Evolutionary conservation across 2,888 invertebrate species (phyloP).

Genomic region (Linnaemya vulpina): DNA sequence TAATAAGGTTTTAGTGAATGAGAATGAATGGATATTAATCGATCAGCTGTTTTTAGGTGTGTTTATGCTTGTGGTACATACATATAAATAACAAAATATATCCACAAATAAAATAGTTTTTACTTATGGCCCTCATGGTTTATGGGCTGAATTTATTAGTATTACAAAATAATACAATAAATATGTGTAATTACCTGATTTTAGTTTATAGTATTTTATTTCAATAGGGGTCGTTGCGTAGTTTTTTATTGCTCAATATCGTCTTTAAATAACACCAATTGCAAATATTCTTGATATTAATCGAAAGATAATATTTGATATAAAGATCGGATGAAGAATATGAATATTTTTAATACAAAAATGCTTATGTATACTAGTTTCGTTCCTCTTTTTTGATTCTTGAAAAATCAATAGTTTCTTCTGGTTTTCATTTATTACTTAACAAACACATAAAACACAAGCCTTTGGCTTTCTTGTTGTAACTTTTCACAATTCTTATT

Average conservation of each 20-base stretch:
- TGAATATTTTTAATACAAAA: background rate
- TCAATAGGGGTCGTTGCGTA: constrained; percentile 29
- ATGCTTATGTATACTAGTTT: background rate
- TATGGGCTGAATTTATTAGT: constrained; percentile 14
- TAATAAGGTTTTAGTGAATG: background rate
- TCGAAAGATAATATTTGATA: constrained; percentile 41
- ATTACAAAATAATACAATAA: constrained; percentile 15
- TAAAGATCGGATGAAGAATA: background rate
- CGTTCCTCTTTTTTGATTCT: constrained; percentile 17
- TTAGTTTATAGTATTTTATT: background rate
- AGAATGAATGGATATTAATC: background rate
- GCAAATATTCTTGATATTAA: constrained; percentile 2
- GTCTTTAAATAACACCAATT: background rate
- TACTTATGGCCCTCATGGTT: constrained; percentile 40
- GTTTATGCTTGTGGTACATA: background rate
- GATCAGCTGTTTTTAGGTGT: constrained; percentile 24
- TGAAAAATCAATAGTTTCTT: constrained; percentile 69
- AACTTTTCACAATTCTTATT: constrained; percentile 16
- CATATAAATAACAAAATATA: constrained; percentile 20
- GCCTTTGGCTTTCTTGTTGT: constrained; percentile 20
- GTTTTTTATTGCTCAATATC: constrained; percentile 34
- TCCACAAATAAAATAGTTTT: constrained; percentile 9
- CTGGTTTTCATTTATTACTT: constrained; percentile 40
- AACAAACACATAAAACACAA: constrained; percentile 40
- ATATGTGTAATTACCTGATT: constrained; percentile 60